Evolutionary conservation across 2,888 invertebrate species (phyloP), one percentile per base, ranked within the genome.

Genomic region (Polyommatus iphigenia): DNA sequence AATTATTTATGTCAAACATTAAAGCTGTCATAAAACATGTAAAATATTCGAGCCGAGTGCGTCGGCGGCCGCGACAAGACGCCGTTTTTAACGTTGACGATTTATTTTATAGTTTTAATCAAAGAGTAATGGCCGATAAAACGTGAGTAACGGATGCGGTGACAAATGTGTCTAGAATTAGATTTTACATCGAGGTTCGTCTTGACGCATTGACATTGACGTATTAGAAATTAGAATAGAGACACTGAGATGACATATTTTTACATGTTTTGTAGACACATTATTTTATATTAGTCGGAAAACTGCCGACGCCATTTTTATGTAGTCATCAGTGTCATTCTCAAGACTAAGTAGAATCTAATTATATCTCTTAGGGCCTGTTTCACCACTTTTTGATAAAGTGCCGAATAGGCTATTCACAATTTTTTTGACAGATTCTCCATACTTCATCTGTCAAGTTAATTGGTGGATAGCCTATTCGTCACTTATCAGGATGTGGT

Each of bases 1-100:
- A 84, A 83, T 86, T 82, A 85, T 87, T 87, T 84, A 86, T 82
- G 85, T 83, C 81, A 84, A 83, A 84, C 86, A 85, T 85, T 83
- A 85, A 85, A 85, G 82, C 80, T 84, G 85, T 87, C 87, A 85
- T 87, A 87, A 86, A 86, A 86, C 82, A 83, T 82, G 85, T 86
- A 84, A 86, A 86, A 87, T 86, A 85, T 75, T 29, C 75, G 75
- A 73, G 41, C 41, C 46, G 75, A 24, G 75, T 50, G 75, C 75
- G 75, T 41, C 73, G 73, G 73, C 46, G 73, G 73, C 24, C 72
- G 36, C 20, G 41, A 72, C 67, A 67, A 67, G 67, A 67, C 67
- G 72, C 46, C 79, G 79, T 83, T 83, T 83, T 82, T 83, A 82
- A 67, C 80, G 82, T 80, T 72, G 79, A 81, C 79, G 81, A 84